phyloP scores from a whole-genome alignment of 2,888 invertebrate genomes.

The Heliconius erato region DNA sequence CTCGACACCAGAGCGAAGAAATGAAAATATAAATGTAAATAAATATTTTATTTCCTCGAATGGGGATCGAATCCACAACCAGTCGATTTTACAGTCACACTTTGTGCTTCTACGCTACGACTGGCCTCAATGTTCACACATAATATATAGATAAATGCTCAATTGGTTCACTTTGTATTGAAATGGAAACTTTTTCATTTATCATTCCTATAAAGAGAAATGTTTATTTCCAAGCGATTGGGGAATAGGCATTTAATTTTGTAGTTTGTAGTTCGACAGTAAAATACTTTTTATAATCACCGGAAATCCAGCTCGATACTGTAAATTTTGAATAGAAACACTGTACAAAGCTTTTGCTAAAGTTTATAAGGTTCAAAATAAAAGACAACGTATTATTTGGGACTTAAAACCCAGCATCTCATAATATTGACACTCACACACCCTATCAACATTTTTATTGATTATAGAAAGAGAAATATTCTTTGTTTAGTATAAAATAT shows the following conservation, averaged over 20 bases:
- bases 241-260: conserved; percentile 6
- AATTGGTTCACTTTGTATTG: neutral
- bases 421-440: neutral
- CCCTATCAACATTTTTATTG: too few relatives aligned
- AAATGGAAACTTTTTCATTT: conserved; percentile 14
- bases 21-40: too few relatives aligned
- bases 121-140: neutral
- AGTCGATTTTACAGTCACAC: too few relatives aligned
- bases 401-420: neutral
- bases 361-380: neutral
- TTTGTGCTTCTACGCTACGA: too few relatives aligned
- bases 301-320: neutral
- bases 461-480: too few relatives aligned
- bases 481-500: too few relatives aligned
- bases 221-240: conserved; percentile 2
- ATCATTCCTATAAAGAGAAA: conserved; percentile 5
- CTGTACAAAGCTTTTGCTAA: neutral
- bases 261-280: neutral
- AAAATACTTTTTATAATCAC: neutral
- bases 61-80: too few relatives aligned
- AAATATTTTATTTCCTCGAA: too few relatives aligned
- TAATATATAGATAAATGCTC: neutral
- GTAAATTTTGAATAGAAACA: neutral
- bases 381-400: neutral
- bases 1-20: too few relatives aligned